These are phyloP conservation scores for Pitangus sulphuratus DNA, from an alignment of 2,797 vertebrate species.

Conservation along the genomic window DNA sequence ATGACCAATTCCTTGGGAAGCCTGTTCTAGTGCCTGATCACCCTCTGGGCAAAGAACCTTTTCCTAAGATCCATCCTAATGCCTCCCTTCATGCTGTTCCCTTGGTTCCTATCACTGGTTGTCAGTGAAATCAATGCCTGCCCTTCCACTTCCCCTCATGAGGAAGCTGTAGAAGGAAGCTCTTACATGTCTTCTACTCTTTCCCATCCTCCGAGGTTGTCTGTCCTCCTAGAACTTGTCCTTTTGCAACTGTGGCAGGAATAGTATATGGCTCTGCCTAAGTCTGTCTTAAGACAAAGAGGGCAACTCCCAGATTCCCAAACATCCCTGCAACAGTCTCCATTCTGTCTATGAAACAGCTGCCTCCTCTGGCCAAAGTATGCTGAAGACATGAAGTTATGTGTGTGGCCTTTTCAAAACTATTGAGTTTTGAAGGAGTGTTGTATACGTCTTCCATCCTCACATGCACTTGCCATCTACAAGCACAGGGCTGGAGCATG, in stretches of 20 bases:
- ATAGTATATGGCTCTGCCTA: background rate
- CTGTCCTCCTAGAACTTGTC: background rate
- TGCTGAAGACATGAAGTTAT: background rate
- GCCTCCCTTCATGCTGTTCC: background rate
- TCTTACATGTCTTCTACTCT: background rate
- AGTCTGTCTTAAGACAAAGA: background rate
- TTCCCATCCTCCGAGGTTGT: background rate
- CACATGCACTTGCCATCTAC: too few species aligned
- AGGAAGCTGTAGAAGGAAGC: background rate
- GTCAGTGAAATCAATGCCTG: background rate
- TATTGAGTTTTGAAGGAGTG: background rate
- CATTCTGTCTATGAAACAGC: background rate
- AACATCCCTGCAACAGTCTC: accelerated
- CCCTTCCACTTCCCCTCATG: background rate
- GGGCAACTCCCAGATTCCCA: background rate
- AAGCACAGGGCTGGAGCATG: background rate
- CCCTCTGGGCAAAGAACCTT: background rate
- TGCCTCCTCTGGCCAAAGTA: background rate
- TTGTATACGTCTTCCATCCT: background rate
- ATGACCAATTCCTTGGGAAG: background rate
- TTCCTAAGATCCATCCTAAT: background rate
- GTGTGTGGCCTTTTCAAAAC: background rate
- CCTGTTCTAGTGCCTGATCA: background rate
- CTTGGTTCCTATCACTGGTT: background rate
- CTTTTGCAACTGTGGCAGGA: background rate